A percentile compares a stretch with the other conserved stretches of the same genome.
Conservation (phyloP, 2,797 vertebrate genomes). For the Chromis chromis region DNA sequence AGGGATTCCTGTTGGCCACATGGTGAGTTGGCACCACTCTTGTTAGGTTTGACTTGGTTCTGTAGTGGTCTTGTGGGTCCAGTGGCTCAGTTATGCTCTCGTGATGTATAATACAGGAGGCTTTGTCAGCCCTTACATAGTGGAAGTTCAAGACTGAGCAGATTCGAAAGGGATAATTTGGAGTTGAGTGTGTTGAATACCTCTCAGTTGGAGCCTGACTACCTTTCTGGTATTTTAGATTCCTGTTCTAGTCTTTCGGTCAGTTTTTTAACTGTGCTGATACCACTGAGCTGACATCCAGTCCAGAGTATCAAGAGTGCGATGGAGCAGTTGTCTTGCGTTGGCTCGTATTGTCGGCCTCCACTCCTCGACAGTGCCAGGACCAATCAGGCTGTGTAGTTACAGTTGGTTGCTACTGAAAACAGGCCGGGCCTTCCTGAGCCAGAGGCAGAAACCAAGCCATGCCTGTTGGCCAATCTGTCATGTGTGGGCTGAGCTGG, state of each 20-base stretch:
- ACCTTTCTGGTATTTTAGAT: background rate
- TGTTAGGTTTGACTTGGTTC: conserved; percentile 5
- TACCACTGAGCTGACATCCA: background rate
- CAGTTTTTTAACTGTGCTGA: background rate
- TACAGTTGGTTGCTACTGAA: conserved; percentile 55
- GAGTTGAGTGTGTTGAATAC: background rate
- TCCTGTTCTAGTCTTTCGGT: conserved; percentile 5
- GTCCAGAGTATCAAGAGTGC: background rate
- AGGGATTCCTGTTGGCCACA: conserved; percentile 86
- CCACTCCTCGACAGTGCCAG: conserved; percentile 24
- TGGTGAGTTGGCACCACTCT: conserved; percentile 85
- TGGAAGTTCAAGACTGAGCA: background rate
- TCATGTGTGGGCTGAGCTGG: conserved; percentile 65
- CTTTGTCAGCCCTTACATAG: background rate
- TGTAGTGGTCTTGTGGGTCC: background rate
- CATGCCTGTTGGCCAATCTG: conserved; percentile 58
- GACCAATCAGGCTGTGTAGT: conserved; percentile 32
- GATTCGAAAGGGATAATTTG: background rate
- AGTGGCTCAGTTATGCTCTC: background rate
- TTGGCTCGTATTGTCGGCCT: conserved; percentile 33
- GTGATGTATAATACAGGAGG: background rate
- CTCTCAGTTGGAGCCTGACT: background rate
- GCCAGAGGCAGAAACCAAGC: conserved; percentile 55
- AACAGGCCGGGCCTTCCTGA: conserved; percentile 52
- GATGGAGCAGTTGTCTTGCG: conserved; percentile 24